phyloP scores from a whole-genome alignment of 2,888 invertebrate species.

The Elysia crispata region DNA sequence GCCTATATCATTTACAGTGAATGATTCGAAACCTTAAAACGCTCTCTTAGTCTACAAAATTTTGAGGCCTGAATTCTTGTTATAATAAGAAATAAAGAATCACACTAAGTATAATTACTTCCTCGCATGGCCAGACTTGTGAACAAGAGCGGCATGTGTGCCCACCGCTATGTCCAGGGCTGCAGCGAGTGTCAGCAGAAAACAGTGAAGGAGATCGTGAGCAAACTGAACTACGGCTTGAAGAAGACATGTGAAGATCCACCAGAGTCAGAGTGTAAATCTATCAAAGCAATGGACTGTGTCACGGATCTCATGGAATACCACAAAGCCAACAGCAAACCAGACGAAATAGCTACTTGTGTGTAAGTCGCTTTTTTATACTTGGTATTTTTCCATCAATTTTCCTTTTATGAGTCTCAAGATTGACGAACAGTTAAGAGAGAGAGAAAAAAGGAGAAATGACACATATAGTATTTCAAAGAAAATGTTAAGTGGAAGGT shows the following conservation, averaged over 20 bases:
- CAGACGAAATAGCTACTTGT: constrained; percentile 39
- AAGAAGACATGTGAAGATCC: constrained; percentile 45
- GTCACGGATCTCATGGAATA: constrained; percentile 33
- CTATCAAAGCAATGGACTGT: constrained; percentile 48
- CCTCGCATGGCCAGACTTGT: constrained; percentile 3
- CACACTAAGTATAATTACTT: too few species aligned
- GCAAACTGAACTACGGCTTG: constrained; percentile 47
- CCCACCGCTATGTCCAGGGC: constrained; percentile 37
- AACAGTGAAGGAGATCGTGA: constrained; percentile 50
- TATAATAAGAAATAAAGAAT: too few species aligned
- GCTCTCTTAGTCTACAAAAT: constrained; percentile 15
- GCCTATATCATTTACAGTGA: too few species aligned
- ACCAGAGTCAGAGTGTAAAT: constrained; percentile 46
- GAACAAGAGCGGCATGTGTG: constrained; percentile 45
- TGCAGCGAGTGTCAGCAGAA: constrained; percentile 52
- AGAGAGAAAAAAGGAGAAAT: too few species aligned
- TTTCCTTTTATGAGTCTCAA: too few species aligned
- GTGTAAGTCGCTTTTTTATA: constrained; percentile 39
- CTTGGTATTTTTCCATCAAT: too few species aligned
- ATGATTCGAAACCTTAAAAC: not conserved
- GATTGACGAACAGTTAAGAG: too few species aligned
- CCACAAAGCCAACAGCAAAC: constrained; percentile 4
- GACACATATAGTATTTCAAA: too few species aligned
- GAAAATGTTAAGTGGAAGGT: too few species aligned
- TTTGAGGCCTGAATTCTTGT: too few species aligned